phyloP scores from a whole-genome alignment of 2,113 vertebrate genomes.

The Trichomycterus rosablanca region DNA sequence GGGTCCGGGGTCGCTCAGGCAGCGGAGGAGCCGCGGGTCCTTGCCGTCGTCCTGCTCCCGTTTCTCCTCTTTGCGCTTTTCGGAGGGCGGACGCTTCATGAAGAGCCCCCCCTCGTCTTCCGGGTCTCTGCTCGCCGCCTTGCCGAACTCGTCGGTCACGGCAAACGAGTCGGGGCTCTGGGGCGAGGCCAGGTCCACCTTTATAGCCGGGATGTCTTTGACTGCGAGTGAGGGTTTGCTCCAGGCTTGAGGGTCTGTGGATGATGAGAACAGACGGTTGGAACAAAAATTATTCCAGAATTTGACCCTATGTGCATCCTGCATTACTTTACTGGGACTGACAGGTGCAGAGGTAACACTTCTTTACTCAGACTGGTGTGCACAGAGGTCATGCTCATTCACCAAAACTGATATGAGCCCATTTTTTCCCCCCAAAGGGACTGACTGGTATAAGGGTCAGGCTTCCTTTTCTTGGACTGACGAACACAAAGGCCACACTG shows the following conservation, averaged over 20 bases:
- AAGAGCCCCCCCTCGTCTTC: slow-evolving; percentile 71
- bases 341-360: too few relatives aligned
- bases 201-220: slow-evolving; percentile 76
- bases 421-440: too few relatives aligned
- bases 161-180: slow-evolving; percentile 82
- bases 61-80: slow-evolving; percentile 53
- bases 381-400: too few relatives aligned
- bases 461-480: too few relatives aligned
- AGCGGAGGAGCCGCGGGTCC: slow-evolving; percentile 80
- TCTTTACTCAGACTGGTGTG: too few relatives aligned
- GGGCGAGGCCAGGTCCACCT: slow-evolving; percentile 87
- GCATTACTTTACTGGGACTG: too few relatives aligned
- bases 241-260: slow-evolving; percentile 85
- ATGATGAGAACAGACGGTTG: not conserved
- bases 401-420: too few relatives aligned
- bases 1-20: slow-evolving; percentile 93
- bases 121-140: slow-evolving; percentile 44
- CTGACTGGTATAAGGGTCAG: too few relatives aligned
- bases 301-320: too few relatives aligned
- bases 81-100: slow-evolving; percentile 70
- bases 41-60: slow-evolving; percentile 62
- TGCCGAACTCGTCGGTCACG: slow-evolving; percentile 72
- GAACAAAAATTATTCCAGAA: too few relatives aligned
- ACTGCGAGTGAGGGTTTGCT: slow-evolving; percentile 60
- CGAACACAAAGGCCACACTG: too few relatives aligned